Evolutionary conservation across 2,888 invertebrate species (phyloP).

Genomic region (Eristalinus sepulchralis): DNA sequence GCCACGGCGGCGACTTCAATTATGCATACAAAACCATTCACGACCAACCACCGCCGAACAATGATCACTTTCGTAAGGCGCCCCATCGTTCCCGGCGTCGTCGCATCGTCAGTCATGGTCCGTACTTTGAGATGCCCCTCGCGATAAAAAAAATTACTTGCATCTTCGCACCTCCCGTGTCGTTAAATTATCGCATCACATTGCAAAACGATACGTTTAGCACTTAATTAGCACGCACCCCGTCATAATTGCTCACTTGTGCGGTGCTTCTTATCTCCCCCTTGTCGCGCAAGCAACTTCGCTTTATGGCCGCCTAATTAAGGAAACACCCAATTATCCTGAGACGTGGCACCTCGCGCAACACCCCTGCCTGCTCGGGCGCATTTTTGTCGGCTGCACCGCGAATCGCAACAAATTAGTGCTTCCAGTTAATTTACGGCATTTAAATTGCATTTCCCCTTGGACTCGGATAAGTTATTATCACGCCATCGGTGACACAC

Average conservation of each 20-base stretch:
- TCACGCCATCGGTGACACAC: constrained; percentile 66
- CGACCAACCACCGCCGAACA: too few species aligned
- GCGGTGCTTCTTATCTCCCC: constrained; percentile 20
- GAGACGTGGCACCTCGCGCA: constrained; percentile 17
- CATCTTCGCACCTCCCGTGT: neutral
- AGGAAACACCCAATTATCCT: constrained; percentile 40
- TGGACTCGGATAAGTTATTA: constrained; percentile 49
- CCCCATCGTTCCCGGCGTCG: neutral
- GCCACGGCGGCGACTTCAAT: too few species aligned
- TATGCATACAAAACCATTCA: too few species aligned
- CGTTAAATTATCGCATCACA: constrained; percentile 16
- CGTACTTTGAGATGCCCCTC: neutral
- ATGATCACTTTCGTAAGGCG: too few species aligned
- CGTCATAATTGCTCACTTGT: neutral
- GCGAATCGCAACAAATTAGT: constrained; percentile 49
- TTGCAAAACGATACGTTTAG: constrained; percentile 38
- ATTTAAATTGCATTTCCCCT: constrained; percentile 50
- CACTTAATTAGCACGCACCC: constrained; percentile 32
- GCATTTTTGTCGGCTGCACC: constrained; percentile 28
- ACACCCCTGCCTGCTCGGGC: constrained; percentile 43
- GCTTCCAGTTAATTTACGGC: constrained; percentile 48
- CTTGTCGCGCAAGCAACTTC: constrained; percentile 2
- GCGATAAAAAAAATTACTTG: neutral
- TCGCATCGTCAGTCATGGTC: neutral
- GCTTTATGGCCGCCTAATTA: constrained; percentile 33